Base-by-base conservation (phyloP, 2,113 vertebrate genomes). In the Aldabrachelys gigantea region DNA sequence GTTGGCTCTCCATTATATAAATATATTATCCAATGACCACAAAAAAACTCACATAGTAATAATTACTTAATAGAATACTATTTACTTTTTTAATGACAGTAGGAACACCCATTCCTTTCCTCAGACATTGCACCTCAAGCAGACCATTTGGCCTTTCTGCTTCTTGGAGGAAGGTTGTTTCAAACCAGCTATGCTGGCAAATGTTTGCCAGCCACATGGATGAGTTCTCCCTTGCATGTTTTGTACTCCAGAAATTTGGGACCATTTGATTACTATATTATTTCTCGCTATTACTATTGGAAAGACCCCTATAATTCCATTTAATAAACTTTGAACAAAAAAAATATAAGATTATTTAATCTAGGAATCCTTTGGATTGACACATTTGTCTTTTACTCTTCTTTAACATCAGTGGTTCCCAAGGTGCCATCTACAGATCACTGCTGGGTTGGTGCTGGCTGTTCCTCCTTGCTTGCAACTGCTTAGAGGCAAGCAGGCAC, bases 371-470 rank as follows among this genome's bases (percentile, higher is more conserved):
- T 38, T 69, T 69, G 35, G 62, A 69, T 69, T 69, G 62, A 69
- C 62, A n/a, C 62, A 76, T 27, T 44, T 76, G 41, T 25, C 22
- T 44, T 76, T 65, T 21, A 8, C 50, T 41, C n/a, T 35, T 65
- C 81, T 83, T 6, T 38, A 52, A 90, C 41, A 10, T 54, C 82
- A 79, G 76, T 6, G 25, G 10, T 92, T 87, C 47, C 91, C 91
- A 81, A 76, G 41, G 89, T 49, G 38, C 35, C 16, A 89, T 50
- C 62, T 83, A 10, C 1, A 19, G 87, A 27, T 80, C 62, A 89
- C 96, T 96, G 96, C 96, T 97, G 94, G 31, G 87, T 53, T 44
- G 24, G 5, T 82, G n/a, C 25, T 25, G 87, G 38, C 89, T 94
- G 76, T 93, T 89, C 81, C 24, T 29, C 75, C 81, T 85, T 57